A percentile compares a stretch with the other conserved stretches of the same genome.
These are phyloP conservation scores for Threskiornis aethiopicus DNA, from an alignment of 2,797 vertebrate species.

Conservation along the genomic window DNA sequence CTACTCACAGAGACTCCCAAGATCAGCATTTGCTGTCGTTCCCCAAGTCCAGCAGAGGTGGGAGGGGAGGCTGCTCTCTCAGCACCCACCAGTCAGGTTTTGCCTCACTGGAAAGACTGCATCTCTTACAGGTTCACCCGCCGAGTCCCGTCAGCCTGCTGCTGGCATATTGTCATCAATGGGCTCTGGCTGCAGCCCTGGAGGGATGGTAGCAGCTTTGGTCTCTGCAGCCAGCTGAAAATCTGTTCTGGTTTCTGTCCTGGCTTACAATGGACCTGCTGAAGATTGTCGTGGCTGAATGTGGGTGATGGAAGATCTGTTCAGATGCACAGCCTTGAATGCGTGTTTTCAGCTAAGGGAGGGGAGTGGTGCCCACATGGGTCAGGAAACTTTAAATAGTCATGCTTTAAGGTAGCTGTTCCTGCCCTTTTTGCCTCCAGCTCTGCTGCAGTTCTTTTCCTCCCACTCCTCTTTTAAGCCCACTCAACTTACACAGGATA, in stretches of 20 bases:
- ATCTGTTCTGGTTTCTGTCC: background rate
- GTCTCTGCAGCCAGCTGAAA: background rate
- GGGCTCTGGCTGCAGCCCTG: background rate
- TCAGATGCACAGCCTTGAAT: background rate
- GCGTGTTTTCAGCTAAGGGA: background rate
- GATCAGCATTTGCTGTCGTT: background rate
- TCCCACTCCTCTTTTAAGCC: constrained; percentile 41
- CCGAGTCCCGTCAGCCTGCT: background rate
- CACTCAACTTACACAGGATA: constrained; percentile 30
- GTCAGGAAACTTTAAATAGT: constrained; percentile 30
- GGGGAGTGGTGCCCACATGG: background rate
- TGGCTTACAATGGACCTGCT: background rate
- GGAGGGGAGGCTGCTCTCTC: background rate
- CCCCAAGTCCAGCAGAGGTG: background rate
- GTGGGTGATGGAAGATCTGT: background rate
- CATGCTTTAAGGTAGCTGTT: constrained; percentile 31
- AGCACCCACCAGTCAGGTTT: background rate
- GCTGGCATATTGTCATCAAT: background rate
- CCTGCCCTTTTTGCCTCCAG: constrained; percentile 45
- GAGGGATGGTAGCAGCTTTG: background rate
- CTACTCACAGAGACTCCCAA: background rate
- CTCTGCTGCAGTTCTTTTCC: constrained; percentile 13
- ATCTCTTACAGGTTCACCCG: background rate
- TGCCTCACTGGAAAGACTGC: background rate
- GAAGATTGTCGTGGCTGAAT: background rate